Evolutionary conservation across 2,888 invertebrate species (phyloP).

Genomic region (Nomada goodeniana): DNA sequence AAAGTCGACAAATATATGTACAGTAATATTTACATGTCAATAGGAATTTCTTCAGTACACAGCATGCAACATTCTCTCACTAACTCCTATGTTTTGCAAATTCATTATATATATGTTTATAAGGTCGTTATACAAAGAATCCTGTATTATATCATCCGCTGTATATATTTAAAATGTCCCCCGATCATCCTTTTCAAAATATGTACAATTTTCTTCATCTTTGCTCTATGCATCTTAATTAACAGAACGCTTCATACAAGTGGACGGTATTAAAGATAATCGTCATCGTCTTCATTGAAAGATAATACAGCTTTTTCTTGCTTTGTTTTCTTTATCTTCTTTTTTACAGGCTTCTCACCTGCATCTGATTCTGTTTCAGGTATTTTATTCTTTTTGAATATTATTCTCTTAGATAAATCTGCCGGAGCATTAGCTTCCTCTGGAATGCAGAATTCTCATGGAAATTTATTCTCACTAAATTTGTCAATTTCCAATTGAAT

Average conservation of each 20-base stretch:
- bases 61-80: not conserved
- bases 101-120: slow-evolving; percentile 4
- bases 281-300: slow-evolving; percentile 79
- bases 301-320: slow-evolving; percentile 76
- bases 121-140: not conserved
- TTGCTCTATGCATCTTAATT: slow-evolving; percentile 1
- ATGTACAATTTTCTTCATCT: not conserved
- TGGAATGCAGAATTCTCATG: slow-evolving; percentile 77
- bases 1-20: not conserved
- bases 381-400: slow-evolving; percentile 84
- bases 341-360: slow-evolving; percentile 64
- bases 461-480: not conserved
- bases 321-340: slow-evolving; percentile 73
- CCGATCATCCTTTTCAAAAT: not conserved
- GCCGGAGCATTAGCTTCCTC: slow-evolving; percentile 87
- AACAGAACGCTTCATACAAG: not conserved
- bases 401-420: slow-evolving; percentile 86
- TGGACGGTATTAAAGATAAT: slow-evolving; percentile 56
- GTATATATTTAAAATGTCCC: not conserved
- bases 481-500: not conserved
- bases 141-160: not conserved
- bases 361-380: slow-evolving; percentile 71
- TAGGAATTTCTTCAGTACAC: not conserved
- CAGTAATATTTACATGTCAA: slow-evolving; percentile 37
- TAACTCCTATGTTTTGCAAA: slow-evolving; percentile 11